Evolutionary conservation across 2,797 vertebrate species (phyloP).

Genomic region (Crocodylus rhombifer): DNA sequence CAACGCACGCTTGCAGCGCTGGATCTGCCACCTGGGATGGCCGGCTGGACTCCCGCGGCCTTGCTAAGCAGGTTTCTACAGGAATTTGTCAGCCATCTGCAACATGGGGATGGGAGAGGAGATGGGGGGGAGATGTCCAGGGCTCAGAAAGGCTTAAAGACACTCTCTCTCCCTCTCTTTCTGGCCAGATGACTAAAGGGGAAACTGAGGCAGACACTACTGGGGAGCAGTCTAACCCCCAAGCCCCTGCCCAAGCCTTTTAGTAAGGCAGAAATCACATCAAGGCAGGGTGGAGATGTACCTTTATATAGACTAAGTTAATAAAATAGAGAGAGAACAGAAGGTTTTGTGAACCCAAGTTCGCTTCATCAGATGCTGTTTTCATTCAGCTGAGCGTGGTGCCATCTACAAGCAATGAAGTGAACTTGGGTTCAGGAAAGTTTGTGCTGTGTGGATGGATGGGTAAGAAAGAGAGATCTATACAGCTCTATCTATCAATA

Average conservation of each 20-base stretch:
- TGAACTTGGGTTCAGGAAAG: no score
- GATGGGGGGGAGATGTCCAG: neutral
- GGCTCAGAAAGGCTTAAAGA: neutral
- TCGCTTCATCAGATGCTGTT: no score
- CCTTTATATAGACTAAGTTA: no score
- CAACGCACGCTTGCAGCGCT: neutral
- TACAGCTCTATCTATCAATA: no score
- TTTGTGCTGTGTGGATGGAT: no score
- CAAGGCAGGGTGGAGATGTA: neutral
- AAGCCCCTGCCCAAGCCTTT: neutral
- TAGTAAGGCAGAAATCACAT: neutral
- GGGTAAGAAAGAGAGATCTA: no score
- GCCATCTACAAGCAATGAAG: no score
- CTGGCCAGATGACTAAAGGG: neutral
- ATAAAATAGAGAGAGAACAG: no score
- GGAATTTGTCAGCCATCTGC: neutral
- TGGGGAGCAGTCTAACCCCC: neutral
- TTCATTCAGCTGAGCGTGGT: no score
- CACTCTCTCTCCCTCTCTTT: neutral
- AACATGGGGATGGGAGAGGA: no score
- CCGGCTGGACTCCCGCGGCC: neutral
- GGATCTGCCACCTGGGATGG: neutral
- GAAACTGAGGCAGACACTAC: neutral
- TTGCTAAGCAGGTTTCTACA: neutral
- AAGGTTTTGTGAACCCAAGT: no score